A percentile compares a stretch with the other conserved stretches of the same genome.
Evolutionary conservation across 2,113 vertebrate genomes (phyloP).

Genomic region (Monarcha castaneiventris): DNA sequence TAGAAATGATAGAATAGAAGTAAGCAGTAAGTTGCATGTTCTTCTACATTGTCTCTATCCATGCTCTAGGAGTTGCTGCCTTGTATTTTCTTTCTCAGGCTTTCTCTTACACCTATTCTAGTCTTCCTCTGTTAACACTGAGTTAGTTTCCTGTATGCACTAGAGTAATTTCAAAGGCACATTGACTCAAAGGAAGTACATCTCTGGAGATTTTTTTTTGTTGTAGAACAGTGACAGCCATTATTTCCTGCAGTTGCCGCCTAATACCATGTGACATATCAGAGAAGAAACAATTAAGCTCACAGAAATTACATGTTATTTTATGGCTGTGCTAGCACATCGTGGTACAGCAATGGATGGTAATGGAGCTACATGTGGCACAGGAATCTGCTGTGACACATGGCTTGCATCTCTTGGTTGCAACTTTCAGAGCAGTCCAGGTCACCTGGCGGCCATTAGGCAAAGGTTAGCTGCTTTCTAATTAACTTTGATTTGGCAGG

Average conservation of each 20-base stretch:
- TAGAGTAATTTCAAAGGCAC: not conserved
- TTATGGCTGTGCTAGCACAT: not conserved
- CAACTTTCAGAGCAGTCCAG: not conserved
- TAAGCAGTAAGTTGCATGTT: not conserved
- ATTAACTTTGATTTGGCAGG: not conserved
- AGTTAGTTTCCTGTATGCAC: not conserved
- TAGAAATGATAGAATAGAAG: not conserved
- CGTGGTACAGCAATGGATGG: fast-evolving
- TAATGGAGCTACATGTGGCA: not conserved
- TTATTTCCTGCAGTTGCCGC: not conserved
- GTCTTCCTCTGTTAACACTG: not conserved
- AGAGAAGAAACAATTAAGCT: not conserved
- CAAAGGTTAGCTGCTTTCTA: not conserved
- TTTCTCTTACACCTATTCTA: not conserved
- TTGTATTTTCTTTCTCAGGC: not conserved
- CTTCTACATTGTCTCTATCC: not conserved
- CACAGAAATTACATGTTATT: fast-evolving
- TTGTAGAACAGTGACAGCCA: not conserved
- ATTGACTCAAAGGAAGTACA: not conserved
- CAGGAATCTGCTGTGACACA: not conserved
- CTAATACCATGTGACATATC: not conserved
- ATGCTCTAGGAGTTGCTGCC: not conserved
- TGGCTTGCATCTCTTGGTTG: not conserved
- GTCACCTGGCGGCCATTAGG: not conserved
- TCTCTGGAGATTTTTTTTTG: not conserved